Evolutionary conservation across 2,113 vertebrate genomes (phyloP).

Genomic region (Microtus richardsoni): DNA sequence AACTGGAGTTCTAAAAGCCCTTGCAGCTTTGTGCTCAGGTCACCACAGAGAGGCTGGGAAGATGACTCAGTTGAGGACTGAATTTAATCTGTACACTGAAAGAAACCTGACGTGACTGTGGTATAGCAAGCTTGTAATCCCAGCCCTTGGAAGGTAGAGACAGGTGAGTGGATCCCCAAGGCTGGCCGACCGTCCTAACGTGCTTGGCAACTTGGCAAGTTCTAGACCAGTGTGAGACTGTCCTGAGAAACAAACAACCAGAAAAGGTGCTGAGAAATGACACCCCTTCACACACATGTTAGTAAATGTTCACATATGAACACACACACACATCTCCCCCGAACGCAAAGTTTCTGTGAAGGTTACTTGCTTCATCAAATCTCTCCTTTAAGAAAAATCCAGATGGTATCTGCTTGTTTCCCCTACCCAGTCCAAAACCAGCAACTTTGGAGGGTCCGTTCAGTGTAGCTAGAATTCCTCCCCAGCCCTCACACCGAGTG

Average conservation of each 20-base stretch:
- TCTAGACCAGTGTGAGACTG: no score
- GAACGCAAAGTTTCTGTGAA: conserved; percentile 48
- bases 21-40: conserved; percentile 24
- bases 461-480: conserved; percentile 2
- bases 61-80: background rate
- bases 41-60: background rate
- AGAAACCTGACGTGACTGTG: background rate
- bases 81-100: background rate
- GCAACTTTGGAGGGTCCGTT: background rate
- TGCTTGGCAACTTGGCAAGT: background rate
- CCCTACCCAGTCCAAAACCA: background rate
- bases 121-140: background rate
- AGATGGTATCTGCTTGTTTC: background rate
- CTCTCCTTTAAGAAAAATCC: conserved; percentile 53
- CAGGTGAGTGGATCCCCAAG: background rate
- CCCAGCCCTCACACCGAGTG: background rate
- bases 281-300: background rate
- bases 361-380: background rate
- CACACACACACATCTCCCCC: background rate
- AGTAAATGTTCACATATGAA: background rate
- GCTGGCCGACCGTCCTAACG: background rate
- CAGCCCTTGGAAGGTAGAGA: background rate
- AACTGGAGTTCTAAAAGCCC: conserved; percentile 60
- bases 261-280: background rate
- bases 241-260: background rate